Evolutionary conservation across 2,113 vertebrate genomes (phyloP).

Genomic region (Struthidea cinerea): DNA sequence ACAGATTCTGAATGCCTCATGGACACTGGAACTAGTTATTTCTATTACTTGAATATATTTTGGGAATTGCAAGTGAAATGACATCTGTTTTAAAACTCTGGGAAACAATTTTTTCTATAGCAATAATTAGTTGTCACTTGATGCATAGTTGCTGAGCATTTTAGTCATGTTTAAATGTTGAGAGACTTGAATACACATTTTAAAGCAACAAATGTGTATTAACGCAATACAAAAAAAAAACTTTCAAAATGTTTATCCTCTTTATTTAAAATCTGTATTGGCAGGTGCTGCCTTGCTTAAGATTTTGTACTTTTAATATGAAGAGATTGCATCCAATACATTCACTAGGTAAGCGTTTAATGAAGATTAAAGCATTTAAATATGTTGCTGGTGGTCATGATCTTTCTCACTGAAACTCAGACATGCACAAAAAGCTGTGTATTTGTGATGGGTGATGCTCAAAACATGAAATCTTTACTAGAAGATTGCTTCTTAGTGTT

Average conservation of each 20-base stretch:
- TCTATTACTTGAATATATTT: slow-evolving; percentile 27
- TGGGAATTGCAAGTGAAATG: background rate
- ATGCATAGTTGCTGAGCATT: background rate
- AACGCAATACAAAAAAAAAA: background rate
- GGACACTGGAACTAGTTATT: slow-evolving; percentile 34
- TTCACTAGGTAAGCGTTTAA: background rate
- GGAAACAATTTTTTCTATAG: slow-evolving; percentile 34
- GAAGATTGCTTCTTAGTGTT: background rate
- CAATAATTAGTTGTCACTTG: slow-evolving; percentile 52
- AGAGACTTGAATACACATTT: slow-evolving; percentile 9
- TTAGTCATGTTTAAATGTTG: background rate
- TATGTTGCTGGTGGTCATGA: background rate
- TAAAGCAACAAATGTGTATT: slow-evolving; percentile 1
- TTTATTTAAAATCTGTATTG: slow-evolving; percentile 54
- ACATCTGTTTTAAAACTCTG: slow-evolving; percentile 28
- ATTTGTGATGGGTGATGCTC: background rate
- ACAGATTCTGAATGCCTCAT: slow-evolving; percentile 46
- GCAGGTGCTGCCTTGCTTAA: background rate
- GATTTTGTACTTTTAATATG: slow-evolving; percentile 18
- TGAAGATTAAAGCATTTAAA: background rate
- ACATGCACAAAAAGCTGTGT: background rate
- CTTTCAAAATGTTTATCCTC: background rate
- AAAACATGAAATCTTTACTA: background rate
- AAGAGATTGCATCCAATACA: background rate
- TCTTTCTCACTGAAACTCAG: slow-evolving; percentile 22